These are phyloP conservation scores for Zingel zingel DNA, from an alignment of 2,113 vertebrate genomes.

Conservation along the genomic window DNA sequence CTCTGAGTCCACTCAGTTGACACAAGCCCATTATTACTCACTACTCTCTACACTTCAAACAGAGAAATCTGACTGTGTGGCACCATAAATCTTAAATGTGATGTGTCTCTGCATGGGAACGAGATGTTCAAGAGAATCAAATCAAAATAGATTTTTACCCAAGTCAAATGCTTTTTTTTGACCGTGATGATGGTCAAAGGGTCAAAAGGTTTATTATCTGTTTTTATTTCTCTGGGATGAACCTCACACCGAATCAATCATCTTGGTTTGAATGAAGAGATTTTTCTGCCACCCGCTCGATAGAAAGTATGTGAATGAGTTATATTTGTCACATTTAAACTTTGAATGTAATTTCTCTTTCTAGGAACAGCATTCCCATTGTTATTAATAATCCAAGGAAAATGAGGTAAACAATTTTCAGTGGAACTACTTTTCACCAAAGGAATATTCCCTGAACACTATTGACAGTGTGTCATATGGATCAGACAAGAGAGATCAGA, in stretches of 20 bases:
- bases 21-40: constrained; percentile 39
- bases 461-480: neutral
- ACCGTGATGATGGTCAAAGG: neutral
- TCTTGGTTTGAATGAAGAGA: neutral
- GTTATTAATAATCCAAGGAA: neutral
- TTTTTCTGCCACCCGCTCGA: neutral
- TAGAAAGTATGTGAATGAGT: too few relatives aligned
- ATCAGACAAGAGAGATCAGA: neutral
- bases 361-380: neutral
- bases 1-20: constrained; percentile 25
- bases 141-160: neutral
- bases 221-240: neutral
- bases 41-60: constrained; percentile 46
- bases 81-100: constrained; percentile 58
- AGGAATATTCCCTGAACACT: neutral
- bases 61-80: constrained; percentile 56
- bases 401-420: neutral
- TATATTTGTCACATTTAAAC: too few relatives aligned
- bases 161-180: neutral
- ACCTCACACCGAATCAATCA: neutral
- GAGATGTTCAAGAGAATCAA: constrained; percentile 16
- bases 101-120: constrained; percentile 42
- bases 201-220: neutral
- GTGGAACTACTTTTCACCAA: neutral
- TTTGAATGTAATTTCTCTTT: neutral